Base-by-base conservation (phyloP, 2,113 vertebrate species). In the Murina feae region DNA sequence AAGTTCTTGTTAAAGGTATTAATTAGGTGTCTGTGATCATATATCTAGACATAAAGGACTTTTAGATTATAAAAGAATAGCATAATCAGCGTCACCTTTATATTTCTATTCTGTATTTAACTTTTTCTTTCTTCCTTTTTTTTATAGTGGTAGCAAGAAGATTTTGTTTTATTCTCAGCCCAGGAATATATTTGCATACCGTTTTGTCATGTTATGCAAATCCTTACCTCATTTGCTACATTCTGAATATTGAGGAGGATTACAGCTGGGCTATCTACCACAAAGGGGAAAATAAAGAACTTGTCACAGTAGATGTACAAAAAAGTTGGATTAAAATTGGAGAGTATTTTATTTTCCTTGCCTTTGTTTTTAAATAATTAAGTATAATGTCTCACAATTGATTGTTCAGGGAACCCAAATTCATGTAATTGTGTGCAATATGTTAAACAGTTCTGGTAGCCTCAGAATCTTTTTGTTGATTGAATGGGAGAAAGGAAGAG, bases 331-430 rank as follows among this genome's bases (percentile, higher is more conserved):
- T 75, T 65, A 68, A 4, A 71, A 79, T 75, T 66, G 32, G 32
- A 85, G 88, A 79, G 5, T 13, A 83, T 93, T 90, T 84, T 76
- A 47, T 51, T 87, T 83, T 94, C 85, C 30, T 81, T 5, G 21
- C 81, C 32, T 96, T 71, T 74, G 0, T 75, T 92, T 93, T 88
- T 60, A 47, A 89, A 47, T 47, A 60, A 86, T 55, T 91, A 92
- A 66, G 39, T 80, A 11, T 63, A 58, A 80, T 55, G 8, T 81
- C 32, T 92, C 17, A 90, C 5, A 65, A 30, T 1, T 60, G 49
- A 71, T 75, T 71, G 4, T 82, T 69, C 65, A 71, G 32, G 25
- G 11, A 75, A 30, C 0, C 0, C 16, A 90, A 68, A 89, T 95
- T 89, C 82, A 55, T 44, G 2, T 74, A 90, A 55, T 49, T 72